Evolutionary conservation across 2,888 invertebrate species (phyloP).

Genomic region (Panopea generosa): DNA sequence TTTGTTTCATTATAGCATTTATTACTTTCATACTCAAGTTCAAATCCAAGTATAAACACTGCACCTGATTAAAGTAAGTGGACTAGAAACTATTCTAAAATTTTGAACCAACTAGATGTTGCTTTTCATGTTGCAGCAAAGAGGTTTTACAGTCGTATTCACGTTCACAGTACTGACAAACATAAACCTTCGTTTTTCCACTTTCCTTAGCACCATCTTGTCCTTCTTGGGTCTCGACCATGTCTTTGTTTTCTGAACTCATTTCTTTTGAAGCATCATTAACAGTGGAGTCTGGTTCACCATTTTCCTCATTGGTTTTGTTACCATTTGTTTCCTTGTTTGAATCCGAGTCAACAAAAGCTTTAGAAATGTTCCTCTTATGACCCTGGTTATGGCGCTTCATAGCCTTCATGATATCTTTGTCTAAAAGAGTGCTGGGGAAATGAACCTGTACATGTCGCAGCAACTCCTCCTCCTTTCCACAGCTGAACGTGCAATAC

Average conservation of each 20-base stretch:
- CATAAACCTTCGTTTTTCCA: slow-evolving; percentile 74
- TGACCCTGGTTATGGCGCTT: slow-evolving; percentile 56
- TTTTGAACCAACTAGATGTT: slow-evolving; percentile 68
- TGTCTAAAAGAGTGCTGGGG: slow-evolving; percentile 71
- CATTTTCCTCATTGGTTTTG: slow-evolving; percentile 26
- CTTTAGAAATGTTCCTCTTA: slow-evolving; percentile 45
- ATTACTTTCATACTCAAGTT: no score
- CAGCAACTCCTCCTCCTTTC: slow-evolving; percentile 64
- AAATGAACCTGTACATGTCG: slow-evolving; percentile 78
- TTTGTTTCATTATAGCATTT: no score
- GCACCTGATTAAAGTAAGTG: no score
- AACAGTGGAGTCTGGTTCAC: slow-evolving; percentile 69
- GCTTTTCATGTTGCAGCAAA: slow-evolving; percentile 79
- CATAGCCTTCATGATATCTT: slow-evolving; percentile 58
- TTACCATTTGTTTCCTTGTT: slow-evolving; percentile 33
- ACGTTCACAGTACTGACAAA: slow-evolving; percentile 80
- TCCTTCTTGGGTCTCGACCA: slow-evolving; percentile 17
- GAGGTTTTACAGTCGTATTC: slow-evolving; percentile 76
- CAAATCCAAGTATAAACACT: no score
- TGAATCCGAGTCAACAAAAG: slow-evolving; percentile 43
- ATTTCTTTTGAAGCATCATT: slow-evolving; percentile 33
- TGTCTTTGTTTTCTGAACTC: slow-evolving; percentile 6
- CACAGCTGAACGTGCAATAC: slow-evolving; percentile 78
- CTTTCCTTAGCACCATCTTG: slow-evolving; percentile 26
- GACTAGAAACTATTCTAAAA: not conserved